Evolutionary conservation across 2,113 vertebrate genomes (phyloP).

Genomic region (Apodemus sylvaticus): DNA sequence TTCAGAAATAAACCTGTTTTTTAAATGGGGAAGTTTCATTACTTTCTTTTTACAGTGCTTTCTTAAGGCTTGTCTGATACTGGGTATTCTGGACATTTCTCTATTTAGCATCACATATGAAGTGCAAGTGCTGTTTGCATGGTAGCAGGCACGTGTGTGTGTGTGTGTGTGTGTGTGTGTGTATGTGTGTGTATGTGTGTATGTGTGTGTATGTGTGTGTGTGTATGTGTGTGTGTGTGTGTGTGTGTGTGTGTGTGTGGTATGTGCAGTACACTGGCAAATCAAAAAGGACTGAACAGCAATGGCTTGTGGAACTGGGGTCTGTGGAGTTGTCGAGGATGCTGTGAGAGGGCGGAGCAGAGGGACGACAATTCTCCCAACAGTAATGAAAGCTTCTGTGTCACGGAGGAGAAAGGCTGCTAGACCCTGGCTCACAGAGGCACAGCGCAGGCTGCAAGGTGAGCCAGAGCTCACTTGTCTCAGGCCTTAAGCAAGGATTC

Average conservation of each 20-base stretch:
- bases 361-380: constrained; percentile 82
- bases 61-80: constrained; percentile 87
- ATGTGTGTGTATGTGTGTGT: not conserved
- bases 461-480: constrained; percentile 88
- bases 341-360: constrained; percentile 87
- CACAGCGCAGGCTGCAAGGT: constrained; percentile 86
- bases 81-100: constrained; percentile 90
- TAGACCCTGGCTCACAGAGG: constrained; percentile 86
- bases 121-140: constrained; percentile 87
- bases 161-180: not conserved
- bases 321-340: constrained; percentile 86
- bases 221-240: fast-evolving
- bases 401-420: constrained; percentile 92
- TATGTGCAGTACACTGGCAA: not conserved
- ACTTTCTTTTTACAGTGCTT: constrained; percentile 40
- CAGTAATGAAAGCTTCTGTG: constrained; percentile 92
- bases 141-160: constrained; percentile 57
- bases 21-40: not conserved
- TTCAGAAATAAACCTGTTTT: constrained; percentile 17
- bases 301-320: constrained; percentile 91
- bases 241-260: not conserved
- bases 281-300: constrained; percentile 77
- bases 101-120: constrained; percentile 80
- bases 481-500: constrained; percentile 88
- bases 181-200: not conserved